A percentile compares a stretch with the other conserved stretches of the same genome.
Evolutionary conservation across 2,888 invertebrate species (phyloP).

Genomic region (Clostera curtula): DNA sequence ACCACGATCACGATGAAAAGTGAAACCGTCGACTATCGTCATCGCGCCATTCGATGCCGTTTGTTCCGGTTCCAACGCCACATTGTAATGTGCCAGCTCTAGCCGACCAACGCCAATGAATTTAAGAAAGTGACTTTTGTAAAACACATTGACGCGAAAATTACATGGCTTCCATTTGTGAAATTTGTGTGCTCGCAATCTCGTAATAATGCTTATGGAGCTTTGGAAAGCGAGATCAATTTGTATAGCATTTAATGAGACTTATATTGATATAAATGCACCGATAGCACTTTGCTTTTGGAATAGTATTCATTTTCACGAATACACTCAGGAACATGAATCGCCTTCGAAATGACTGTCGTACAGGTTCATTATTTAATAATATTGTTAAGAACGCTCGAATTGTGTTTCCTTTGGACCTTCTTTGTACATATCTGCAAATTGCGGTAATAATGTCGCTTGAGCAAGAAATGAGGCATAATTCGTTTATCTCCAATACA

Average conservation of each 20-base stretch:
- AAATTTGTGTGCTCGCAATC: slow-evolving; percentile 1
- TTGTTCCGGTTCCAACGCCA: slow-evolving; percentile 61
- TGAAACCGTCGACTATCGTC: slow-evolving; percentile 65
- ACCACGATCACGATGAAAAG: slow-evolving; percentile 68
- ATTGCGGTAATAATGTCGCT: too few relatives aligned
- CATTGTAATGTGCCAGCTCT: slow-evolving; percentile 30
- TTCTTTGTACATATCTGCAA: too few relatives aligned
- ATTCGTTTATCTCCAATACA: too few relatives aligned
- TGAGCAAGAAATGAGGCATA: too few relatives aligned
- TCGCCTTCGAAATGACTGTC: too few relatives aligned
- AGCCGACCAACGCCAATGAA: slow-evolving; percentile 6
- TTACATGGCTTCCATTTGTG: slow-evolving; percentile 11
- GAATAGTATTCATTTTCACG: too few relatives aligned
- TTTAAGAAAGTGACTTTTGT: slow-evolving; percentile 23
- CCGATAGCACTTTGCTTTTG: too few relatives aligned
- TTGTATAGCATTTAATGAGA: slow-evolving; percentile 9
- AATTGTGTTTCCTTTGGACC: too few relatives aligned
- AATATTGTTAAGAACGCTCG: too few relatives aligned
- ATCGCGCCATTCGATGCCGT: slow-evolving; percentile 53
- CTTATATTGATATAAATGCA: too few relatives aligned
- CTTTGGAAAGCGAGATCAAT: slow-evolving; percentile 14
- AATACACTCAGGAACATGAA: too few relatives aligned
- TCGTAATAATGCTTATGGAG: slow-evolving; percentile 1
- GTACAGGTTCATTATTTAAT: too few relatives aligned
- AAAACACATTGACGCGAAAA: slow-evolving; percentile 5